These are phyloP conservation scores for Reticulitermes speratus DNA, from an alignment of 1,140 invertebrate genomes.

Conservation along the genomic window DNA sequence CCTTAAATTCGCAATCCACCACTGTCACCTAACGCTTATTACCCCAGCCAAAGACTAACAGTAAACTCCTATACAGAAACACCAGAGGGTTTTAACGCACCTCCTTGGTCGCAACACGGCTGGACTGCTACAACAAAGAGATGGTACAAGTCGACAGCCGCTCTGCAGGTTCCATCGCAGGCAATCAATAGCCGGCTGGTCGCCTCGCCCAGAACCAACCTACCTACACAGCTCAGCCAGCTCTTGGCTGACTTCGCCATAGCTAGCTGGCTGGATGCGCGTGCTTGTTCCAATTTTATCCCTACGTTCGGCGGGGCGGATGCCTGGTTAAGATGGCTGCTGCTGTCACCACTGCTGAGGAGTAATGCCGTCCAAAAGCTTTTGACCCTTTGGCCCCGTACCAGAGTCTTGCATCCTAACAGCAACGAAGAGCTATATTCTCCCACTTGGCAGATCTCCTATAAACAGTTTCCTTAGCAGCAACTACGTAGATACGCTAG, in stretches of 20 bases:
- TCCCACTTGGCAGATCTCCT: not conserved
- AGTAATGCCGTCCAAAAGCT: not conserved
- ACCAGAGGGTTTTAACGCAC: not conserved
- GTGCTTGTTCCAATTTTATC: slow-evolving; percentile 16
- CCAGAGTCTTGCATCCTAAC: not conserved
- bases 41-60: not conserved
- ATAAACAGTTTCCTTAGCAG: not conserved
- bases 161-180: slow-evolving; percentile 2
- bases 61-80: not conserved
- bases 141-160: not conserved
- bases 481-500: no score
- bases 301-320: not conserved
- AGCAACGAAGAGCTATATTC: not conserved
- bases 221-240: slow-evolving; percentile 1
- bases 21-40: not conserved
- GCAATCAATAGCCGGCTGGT: slow-evolving; percentile 13
- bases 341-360: slow-evolving; percentile 12
- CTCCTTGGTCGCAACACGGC: slow-evolving; percentile 11
- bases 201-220: slow-evolving; percentile 14
- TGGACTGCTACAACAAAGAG: slow-evolving; percentile 2
- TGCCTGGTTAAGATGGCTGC: not conserved
- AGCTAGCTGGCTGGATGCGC: slow-evolving; percentile 11
- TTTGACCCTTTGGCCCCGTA: not conserved
- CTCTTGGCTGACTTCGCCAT: slow-evolving; percentile 15
- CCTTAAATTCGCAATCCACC: not conserved